Evolutionary conservation across 2,113 vertebrate species (phyloP), one percentile per base, ranked within the genome.

Genomic region (Elephas maximus): DNA sequence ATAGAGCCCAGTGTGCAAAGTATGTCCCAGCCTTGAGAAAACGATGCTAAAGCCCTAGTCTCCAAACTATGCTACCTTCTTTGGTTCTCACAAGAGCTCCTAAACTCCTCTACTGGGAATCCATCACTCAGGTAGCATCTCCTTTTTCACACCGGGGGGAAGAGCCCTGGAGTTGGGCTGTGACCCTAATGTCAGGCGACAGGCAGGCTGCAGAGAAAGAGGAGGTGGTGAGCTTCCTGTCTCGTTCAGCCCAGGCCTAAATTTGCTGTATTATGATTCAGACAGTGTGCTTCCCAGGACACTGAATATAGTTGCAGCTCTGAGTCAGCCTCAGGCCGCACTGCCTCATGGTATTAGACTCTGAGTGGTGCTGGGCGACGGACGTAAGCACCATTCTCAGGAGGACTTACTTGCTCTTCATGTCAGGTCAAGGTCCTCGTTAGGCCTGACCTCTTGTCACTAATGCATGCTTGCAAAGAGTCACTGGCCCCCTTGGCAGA

Each of bases 1-100:
- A 11, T 33, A 60, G 20, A 53, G 44, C 41, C 15, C 1, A 57
- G 12, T 6, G 12, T 6, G 30, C 0, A 0, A 33, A 17, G 23
- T 44, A 8, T 23, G 5, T 83, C 24, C 20, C 11, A 33, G 41
- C 17, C 41, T 95, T 23, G 30, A 93, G 62, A 53, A 95, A 94
- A 94, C 62, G 57, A 41, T 44, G 92, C 30, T 48, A 81, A 21
- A 1, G 0, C 0, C 30, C 6, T 71, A 1, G 57, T 78, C 74
- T 67, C 7, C 41, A 76, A 14, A 14, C 74, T 20, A 26, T 0
- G 9, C 26, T 4, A 4, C 11, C n/a, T 45, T 69, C 7, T 24
- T 81, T n/a, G 33, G 41, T 15, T 5, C 14, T 76, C 17, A 14
- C n/a, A 8, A 20, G 23, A n/a, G 33, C 41, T 90, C 5, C 2